Evolutionary conservation across 2,113 vertebrate species (phyloP).

Genomic region (Erythrocebus patas): DNA sequence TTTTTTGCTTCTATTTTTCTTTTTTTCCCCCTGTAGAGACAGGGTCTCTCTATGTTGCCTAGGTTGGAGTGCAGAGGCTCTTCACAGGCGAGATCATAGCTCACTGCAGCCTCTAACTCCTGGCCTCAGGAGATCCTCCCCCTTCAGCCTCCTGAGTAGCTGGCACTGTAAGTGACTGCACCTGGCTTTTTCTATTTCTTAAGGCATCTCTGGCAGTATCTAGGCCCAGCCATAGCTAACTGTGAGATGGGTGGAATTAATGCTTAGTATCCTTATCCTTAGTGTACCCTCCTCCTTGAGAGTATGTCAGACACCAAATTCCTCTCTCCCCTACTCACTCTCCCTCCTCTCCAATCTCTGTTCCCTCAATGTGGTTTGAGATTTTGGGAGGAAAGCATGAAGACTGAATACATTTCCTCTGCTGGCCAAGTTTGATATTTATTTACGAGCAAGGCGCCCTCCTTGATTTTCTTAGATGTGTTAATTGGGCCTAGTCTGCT

Average conservation of each 20-base stretch:
- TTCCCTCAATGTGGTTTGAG: background rate
- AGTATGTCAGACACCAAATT: background rate
- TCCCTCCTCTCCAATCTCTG: background rate
- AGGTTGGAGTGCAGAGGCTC: background rate
- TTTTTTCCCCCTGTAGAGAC: background rate
- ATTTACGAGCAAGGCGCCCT: background rate
- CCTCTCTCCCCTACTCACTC: background rate
- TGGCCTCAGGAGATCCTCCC: background rate
- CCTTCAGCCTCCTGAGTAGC: background rate
- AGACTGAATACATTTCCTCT: background rate
- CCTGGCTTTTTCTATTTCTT: background rate
- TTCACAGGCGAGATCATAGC: background rate
- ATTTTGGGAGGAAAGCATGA: constrained; percentile 6
- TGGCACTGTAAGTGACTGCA: background rate
- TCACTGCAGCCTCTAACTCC: background rate
- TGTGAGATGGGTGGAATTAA: background rate
- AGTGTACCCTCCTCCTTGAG: background rate
- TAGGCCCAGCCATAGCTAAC: background rate
- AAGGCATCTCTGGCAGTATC: background rate
- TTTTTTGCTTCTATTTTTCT: background rate
- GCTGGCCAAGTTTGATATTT: background rate
- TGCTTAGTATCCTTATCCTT: background rate
- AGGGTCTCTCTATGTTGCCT: background rate
- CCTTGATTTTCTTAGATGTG: background rate
- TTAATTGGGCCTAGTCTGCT: background rate